phyloP scores from a whole-genome alignment of 2,888 invertebrate genomes.

The Adelognathus sp. region DNA sequence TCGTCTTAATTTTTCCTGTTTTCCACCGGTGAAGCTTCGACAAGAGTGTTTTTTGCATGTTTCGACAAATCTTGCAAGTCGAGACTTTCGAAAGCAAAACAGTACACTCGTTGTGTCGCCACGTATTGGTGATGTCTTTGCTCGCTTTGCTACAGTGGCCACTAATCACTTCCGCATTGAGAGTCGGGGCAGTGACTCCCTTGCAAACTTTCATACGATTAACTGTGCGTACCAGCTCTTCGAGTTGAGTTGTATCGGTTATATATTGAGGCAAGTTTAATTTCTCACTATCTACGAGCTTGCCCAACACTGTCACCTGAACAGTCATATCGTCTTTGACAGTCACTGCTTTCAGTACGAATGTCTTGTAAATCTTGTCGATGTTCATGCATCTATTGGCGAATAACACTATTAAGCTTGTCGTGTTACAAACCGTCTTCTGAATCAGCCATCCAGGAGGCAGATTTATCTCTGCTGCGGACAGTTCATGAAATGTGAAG shows the following conservation, averaged over 20 bases:
- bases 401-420: background rate
- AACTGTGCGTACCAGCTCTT: too few relatives aligned
- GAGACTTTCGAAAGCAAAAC: background rate
- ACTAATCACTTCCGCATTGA: too few relatives aligned
- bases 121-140: too few relatives aligned
- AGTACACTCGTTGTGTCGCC: background rate
- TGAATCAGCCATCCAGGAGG: slow-evolving; percentile 1
- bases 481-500: background rate
- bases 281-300: background rate
- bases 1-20: background rate
- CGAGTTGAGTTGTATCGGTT: too few relatives aligned
- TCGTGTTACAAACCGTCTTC: background rate
- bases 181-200: too few relatives aligned
- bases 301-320: background rate
- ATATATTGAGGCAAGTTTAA: background rate
- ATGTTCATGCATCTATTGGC: background rate
- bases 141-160: too few relatives aligned
- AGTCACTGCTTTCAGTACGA: background rate
- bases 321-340: slow-evolving; percentile 1
- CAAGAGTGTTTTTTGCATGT: background rate
- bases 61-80: background rate
- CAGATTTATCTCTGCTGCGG: background rate
- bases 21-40: background rate
- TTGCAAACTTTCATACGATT: too few relatives aligned
- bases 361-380: background rate